Evolutionary conservation across 2,797 vertebrate species (phyloP).

Genomic region (Tympanoctomys barrerae): DNA sequence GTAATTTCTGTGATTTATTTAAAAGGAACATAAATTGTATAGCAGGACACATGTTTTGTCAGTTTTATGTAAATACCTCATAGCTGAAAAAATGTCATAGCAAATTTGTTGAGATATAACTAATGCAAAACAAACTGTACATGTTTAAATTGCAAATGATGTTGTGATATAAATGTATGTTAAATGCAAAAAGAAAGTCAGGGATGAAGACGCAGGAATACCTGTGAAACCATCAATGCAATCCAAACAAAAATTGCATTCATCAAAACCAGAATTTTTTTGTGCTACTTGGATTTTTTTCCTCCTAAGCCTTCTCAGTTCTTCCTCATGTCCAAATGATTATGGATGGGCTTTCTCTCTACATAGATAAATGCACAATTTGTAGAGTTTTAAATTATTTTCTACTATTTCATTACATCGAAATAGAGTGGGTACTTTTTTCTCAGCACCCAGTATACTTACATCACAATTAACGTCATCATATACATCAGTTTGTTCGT

Average conservation of each 20-base stretch:
- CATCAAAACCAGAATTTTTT: background rate
- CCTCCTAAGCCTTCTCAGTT: background rate
- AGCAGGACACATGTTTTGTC: background rate
- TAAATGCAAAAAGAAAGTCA: background rate
- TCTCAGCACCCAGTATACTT: background rate
- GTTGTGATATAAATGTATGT: background rate
- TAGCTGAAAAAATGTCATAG: background rate
- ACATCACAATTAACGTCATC: background rate
- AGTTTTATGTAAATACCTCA: background rate
- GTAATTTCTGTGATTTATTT: background rate
- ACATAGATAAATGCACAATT: background rate
- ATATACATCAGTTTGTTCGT: background rate
- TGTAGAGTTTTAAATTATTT: background rate
- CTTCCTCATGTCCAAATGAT: background rate
- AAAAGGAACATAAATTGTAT: background rate
- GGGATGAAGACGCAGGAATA: background rate
- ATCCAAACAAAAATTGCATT: background rate
- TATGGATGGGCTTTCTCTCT: background rate
- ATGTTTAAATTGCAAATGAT: background rate
- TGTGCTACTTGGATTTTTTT: background rate
- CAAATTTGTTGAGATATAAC: background rate
- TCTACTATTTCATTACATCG: background rate
- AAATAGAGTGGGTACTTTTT: background rate
- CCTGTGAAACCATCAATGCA: background rate
- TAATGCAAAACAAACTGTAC: background rate